Evolutionary conservation across 2,113 vertebrate genomes (phyloP), one percentile per base, ranked within the genome.

Genomic region (Ginglymostoma cirratum): DNA sequence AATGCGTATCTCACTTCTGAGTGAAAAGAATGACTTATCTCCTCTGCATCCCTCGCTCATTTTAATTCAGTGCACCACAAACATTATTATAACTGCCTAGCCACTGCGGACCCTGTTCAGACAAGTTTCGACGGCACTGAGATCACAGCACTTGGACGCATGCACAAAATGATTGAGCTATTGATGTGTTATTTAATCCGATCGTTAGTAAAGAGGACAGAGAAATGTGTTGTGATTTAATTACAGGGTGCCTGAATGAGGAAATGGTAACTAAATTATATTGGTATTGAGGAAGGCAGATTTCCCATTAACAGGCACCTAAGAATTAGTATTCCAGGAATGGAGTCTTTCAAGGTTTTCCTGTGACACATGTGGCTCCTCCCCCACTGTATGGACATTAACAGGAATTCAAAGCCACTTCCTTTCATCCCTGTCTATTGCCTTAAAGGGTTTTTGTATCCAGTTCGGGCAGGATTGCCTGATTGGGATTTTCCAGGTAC

Each of bases 191-290:
- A 48, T 76, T 95, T 95, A 72, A 72, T 95, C 69, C 6, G 27
- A 27, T 72, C 94, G 19, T 52, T 48, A 30, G 69, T 76, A 34
- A 95, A 70, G 94, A 48, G 69, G 94, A 52, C 38, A 48, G 66
- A 67, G 52, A 83, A 93, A 21, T n/a, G n/a, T 30, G 24, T 15
- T 70, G 42, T 95, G 69, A 95, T 95, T 95, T 95, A 95, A 95
- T 95, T 95, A 72, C 42, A 17, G 55, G 19, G 23, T 10, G 23
- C 66, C 3, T 48, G 66, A 70, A 70, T 48, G 42, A 94, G 67
- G 69, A 48, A 95, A 52, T 72, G 23, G 94, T 34, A 95, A 95
- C 76, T 72, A 70, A 70, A 67, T 94, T 94, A 72, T 24, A 34
- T 48, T 70, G 70, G 42, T 48, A 72, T 15, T 27, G 34, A 95